A percentile compares a stretch with the other conserved stretches of the same genome.
phyloP scores from a whole-genome alignment of 2,113 vertebrate species.

The Spermophilus dauricus region DNA sequence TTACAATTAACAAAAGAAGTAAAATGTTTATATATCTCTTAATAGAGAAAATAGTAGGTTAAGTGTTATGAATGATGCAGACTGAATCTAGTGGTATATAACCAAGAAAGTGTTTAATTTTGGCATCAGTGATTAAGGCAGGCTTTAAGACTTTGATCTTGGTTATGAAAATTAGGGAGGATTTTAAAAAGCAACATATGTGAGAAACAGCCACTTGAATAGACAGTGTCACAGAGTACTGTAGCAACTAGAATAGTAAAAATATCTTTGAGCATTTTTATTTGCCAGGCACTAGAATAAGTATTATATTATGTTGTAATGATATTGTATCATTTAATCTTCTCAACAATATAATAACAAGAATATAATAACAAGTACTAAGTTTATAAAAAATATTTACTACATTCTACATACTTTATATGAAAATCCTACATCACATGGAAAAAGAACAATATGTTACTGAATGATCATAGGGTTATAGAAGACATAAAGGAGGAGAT shows the following conservation, averaged over 20 bases:
- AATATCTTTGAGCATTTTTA: neutral
- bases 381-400: neutral
- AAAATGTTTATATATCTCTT: slow-evolving; percentile 29
- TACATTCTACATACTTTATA: neutral
- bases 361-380: neutral
- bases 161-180: neutral
- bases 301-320: neutral
- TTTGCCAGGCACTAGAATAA: neutral
- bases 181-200: neutral
- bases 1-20: slow-evolving; percentile 8
- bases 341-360: neutral
- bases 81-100: neutral
- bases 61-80: neutral
- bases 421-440: too few relatives aligned
- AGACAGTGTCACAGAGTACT: neutral
- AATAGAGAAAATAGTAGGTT: neutral
- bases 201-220: neutral
- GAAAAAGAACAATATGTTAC: too few relatives aligned
- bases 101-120: neutral
- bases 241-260: neutral
- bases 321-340: neutral
- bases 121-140: neutral
- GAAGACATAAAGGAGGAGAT: too few relatives aligned
- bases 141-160: neutral
- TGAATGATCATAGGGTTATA: too few relatives aligned